Evolutionary conservation across 2,113 vertebrate genomes (phyloP), one percentile per base, ranked within the genome.

Genomic region (Kryptolebias marmoratus): DNA sequence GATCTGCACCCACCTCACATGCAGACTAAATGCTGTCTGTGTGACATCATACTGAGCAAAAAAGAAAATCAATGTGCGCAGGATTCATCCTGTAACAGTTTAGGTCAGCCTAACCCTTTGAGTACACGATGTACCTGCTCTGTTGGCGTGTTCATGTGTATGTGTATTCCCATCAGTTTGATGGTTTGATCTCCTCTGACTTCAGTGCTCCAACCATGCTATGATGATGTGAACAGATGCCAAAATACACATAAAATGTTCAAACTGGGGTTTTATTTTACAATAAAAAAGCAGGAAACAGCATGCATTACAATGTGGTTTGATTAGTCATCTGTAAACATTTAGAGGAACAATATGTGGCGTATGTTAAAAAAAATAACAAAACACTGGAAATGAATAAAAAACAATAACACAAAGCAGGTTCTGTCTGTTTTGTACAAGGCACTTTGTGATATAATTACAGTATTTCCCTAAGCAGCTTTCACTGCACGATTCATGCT

Each of bases 241-340:
- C 73, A 42, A 61, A 76, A 77, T 6, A 63, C 61, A 76, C 16
- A 1, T 12, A 44, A 45, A 11, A 59, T 36, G 16, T 79, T 64
- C 52, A 39, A 11, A 71, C 30, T 36, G 1, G 0, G 1, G 9
- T 71, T 89, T 88, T 87, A 85, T 87, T 85, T 58, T 18, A 61
- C 16, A 28, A 39, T 18, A 69, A 30, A n/a, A 58, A 14, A 27
- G 12, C 39, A 45, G n/a, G 16, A 22, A 64, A 62, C 16, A 32
- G 39, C 39, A 64, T 9, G 12, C 2, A 14, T 30, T 73, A 30
- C 16, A 55, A 28, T 48, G 32, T 44, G 58, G 42, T 58, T 22
- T 45, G 18, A 80, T 48, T 48, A 48, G 73, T 69, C 6, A 68
- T 64, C 28, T n/a, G 30, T 56, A 36, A 31, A 79, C 14, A 69